Conservation (phyloP, 2,113 vertebrate genomes). For the Gymnorhina tibicen region DNA sequence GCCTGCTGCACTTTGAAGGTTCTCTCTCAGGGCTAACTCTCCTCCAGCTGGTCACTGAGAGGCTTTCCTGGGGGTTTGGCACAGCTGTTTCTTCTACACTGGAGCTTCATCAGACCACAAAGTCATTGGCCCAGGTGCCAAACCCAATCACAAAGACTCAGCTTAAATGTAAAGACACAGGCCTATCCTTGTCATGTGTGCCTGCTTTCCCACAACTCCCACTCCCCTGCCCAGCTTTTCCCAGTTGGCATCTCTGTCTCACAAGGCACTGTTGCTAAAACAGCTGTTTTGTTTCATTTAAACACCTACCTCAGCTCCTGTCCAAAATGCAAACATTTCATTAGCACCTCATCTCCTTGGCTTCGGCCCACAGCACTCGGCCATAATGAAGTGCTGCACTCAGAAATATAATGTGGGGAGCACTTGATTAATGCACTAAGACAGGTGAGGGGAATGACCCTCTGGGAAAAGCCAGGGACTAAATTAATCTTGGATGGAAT, state of each 20-base stretch:
- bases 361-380: conserved; percentile 30
- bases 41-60: neutral
- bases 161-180: neutral
- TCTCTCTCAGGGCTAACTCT: neutral
- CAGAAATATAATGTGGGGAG: conserved; percentile 1
- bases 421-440: conserved; percentile 41
- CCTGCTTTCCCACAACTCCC: neutral
- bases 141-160: neutral
- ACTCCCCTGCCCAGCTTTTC: neutral
- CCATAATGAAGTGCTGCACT: conserved; percentile 54
- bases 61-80: neutral
- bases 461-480: neutral
- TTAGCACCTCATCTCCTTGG: conserved; percentile 59
- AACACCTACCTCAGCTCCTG: conserved; percentile 56
- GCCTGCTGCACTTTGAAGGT: neutral
- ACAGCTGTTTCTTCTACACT: neutral
- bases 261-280: conserved; percentile 12
- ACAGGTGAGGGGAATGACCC: conserved; percentile 23
- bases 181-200: neutral
- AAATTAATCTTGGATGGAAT: neutral
- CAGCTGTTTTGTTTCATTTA: conserved; percentile 53
- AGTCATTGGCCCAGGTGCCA: neutral
- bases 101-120: neutral
- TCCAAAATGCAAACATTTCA: conserved; percentile 56
- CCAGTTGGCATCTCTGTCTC: neutral